Evolutionary conservation across 2,113 vertebrate genomes (phyloP).

Genomic region (Seriola dumerili): DNA sequence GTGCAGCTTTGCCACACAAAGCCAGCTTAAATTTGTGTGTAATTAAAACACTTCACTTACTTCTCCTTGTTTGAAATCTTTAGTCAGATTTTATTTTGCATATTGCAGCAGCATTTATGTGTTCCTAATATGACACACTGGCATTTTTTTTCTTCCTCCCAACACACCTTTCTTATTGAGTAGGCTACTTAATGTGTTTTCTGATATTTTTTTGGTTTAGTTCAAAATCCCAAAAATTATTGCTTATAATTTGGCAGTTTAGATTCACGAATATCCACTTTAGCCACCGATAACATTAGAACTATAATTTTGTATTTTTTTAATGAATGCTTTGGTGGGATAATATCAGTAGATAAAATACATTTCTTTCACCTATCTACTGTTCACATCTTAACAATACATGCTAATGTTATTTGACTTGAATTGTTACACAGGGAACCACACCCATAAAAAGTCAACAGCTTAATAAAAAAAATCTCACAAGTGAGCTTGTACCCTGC

Average conservation of each 20-base stretch:
- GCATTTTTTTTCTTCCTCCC: no score
- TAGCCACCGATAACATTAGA: no score
- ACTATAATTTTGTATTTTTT: no score
- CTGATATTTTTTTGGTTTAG: no score
- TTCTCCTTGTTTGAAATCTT: constrained; percentile 1
- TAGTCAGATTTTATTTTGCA: not conserved
- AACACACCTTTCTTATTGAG: no score
- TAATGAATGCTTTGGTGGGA: no score
- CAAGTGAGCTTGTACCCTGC: not conserved
- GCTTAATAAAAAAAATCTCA: not conserved
- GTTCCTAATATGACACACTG: no score
- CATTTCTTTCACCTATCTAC: not conserved
- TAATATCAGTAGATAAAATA: not conserved
- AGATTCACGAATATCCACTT: no score
- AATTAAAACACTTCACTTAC: constrained; percentile 38
- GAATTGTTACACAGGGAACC: not conserved
- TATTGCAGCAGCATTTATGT: not conserved
- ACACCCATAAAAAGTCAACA: not conserved
- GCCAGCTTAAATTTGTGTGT: not conserved
- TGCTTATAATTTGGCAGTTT: no score
- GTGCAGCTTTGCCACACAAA: constrained; percentile 13
- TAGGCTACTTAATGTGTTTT: no score
- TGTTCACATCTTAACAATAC: not conserved
- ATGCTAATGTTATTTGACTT: not conserved
- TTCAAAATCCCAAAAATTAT: no score